Base-by-base conservation (phyloP, 2,113 vertebrate species). In the Mohoua ochrocephala region DNA sequence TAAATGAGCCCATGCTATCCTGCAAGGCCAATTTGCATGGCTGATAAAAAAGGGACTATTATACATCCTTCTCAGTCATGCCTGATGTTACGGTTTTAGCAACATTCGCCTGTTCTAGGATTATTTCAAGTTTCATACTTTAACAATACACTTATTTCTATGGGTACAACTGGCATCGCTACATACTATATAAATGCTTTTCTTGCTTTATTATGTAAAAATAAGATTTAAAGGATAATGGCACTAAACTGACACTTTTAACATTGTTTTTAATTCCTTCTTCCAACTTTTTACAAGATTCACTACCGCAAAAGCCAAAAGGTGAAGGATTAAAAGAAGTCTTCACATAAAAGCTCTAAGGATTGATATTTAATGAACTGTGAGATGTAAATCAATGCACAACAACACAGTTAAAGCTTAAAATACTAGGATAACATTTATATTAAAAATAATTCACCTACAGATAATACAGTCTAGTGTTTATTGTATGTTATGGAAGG, bases 401-500 rank as follows among this genome's bases (percentile, higher is more conserved):
- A 96, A 64, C 78, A 91, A 77, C 67, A 93, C 59, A 95, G 64
- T 78, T 95, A 64, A 89, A 93, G 80, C 80, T 94, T 95, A 89
- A 85, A 92, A 89, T 91, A 80, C 79, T 80, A 94, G 44, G 79
- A 84, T 93, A 93, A 93, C 93, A 97, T 80, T 95, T 94, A 93
- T 94, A 96, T 92, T 93, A 92, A 97, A 95, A 97, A 97, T 91
- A 96, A 95, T 89, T 93, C 94, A 96, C 88, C 96, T 96, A 97
- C 97, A 95, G 97, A 91, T 97, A 98, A 97, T 98, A 98, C 94
- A 98, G 98, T 98, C 98, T 98, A 98, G 98, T 98, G 98, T 99
- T 99, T 99, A 99, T 99, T 99, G 97, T 98, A 98, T 98, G 98
- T 98, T 99, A 99, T 98, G 98, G 98, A 98, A 99, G 98, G 97